phyloP scores from a whole-genome alignment of 2,113 vertebrate genomes.

The Calypte anna region DNA sequence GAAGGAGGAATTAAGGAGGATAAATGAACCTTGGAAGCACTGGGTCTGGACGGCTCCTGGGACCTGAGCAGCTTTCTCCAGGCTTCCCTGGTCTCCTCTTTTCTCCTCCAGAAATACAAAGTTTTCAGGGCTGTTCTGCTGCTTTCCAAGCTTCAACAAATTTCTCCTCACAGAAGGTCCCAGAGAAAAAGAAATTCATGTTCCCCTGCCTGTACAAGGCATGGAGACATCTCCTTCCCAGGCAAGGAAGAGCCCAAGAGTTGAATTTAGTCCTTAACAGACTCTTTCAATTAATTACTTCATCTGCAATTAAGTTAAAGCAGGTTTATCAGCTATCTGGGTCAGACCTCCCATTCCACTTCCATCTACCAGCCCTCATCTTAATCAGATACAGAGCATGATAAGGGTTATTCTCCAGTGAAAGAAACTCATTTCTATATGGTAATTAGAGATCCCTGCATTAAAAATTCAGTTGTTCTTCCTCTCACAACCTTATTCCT shows the following conservation, averaged over 20 bases:
- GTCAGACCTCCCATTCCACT: background rate
- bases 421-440: background rate
- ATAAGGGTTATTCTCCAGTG: background rate
- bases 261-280: background rate
- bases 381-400: background rate
- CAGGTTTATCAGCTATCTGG: background rate
- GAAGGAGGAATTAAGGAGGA: background rate
- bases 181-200: background rate
- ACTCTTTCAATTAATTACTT: conserved; percentile 10
- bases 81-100: background rate
- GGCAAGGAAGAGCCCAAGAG: background rate
- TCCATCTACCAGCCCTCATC: background rate
- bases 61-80: background rate
- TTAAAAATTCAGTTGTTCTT: background rate
- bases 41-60: background rate
- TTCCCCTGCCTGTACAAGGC: background rate
- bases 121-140: background rate
- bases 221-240: background rate
- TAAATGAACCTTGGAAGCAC: background rate
- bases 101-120: background rate
- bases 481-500: background rate
- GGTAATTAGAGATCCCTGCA: background rate
- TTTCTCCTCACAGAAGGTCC: background rate
- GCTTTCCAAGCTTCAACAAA: background rate
- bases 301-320: background rate